Evolutionary conservation across 2,888 invertebrate species (phyloP).

Genomic region (Caenorhabditis sp.): DNA sequence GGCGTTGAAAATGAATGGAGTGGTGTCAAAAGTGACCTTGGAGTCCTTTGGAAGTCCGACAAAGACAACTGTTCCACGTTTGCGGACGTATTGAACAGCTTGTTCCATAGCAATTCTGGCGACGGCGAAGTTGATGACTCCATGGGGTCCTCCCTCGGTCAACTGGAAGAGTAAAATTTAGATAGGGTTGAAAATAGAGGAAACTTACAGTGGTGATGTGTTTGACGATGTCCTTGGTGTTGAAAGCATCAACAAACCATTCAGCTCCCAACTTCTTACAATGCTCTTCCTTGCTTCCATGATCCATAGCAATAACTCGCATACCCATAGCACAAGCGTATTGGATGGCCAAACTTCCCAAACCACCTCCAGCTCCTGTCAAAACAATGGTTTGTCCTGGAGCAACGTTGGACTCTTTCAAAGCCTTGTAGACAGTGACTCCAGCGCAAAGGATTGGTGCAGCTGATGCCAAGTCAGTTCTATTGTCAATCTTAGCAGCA

Average conservation of each 20-base stretch:
- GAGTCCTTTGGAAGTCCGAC: slow-evolving; percentile 52
- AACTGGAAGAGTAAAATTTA: slow-evolving; percentile 10
- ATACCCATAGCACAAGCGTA: slow-evolving; percentile 58
- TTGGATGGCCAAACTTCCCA: slow-evolving; percentile 53
- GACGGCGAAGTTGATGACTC: slow-evolving; percentile 52
- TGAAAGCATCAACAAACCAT: slow-evolving; percentile 45
- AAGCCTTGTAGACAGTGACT: slow-evolving; percentile 54
- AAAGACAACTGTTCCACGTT: slow-evolving; percentile 49
- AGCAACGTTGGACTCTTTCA: slow-evolving; percentile 48
- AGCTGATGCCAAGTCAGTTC: slow-evolving; percentile 39
- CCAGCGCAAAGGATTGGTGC: slow-evolving; percentile 58
- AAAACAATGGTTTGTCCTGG: slow-evolving; percentile 54
- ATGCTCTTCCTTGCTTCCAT: slow-evolving; percentile 34
- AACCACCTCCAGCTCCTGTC: slow-evolving; percentile 58
- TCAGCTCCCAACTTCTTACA: slow-evolving; percentile 48
- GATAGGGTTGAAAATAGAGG: too few relatives aligned
- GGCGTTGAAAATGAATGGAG: slow-evolving; percentile 40
- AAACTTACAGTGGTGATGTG: slow-evolving; percentile 28
- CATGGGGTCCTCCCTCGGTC: slow-evolving; percentile 55
- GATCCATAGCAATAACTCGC: slow-evolving; percentile 52
- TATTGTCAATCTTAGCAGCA: slow-evolving; percentile 40
- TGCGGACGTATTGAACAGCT: slow-evolving; percentile 49
- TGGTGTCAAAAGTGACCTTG: slow-evolving; percentile 37
- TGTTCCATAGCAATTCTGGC: slow-evolving; percentile 45
- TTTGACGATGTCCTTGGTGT: slow-evolving; percentile 30